Evolutionary conservation across 2,888 invertebrate species (phyloP).

Genomic region (Prenolepis imparis): DNA sequence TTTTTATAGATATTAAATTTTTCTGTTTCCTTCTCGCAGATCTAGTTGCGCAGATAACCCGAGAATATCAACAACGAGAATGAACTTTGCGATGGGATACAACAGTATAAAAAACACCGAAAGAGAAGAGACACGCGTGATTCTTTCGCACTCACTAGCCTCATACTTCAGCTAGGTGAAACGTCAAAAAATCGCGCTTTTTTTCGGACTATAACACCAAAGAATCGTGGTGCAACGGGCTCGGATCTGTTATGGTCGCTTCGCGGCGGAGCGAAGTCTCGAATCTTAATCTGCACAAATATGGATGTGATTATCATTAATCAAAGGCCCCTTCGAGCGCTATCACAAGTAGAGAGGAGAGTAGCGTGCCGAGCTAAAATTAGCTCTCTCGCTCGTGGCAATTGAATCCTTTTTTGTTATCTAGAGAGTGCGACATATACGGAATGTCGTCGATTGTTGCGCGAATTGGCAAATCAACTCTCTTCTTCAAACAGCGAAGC

Average conservation of each 20-base stretch:
- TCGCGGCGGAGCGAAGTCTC: conserved; percentile 53
- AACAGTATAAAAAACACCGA: conserved; percentile 61
- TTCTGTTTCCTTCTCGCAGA: conserved; percentile 10
- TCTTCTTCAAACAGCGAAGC: conserved; percentile 31
- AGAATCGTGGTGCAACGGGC: conserved; percentile 59
- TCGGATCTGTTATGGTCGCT: conserved; percentile 64
- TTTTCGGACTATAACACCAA: conserved; percentile 20
- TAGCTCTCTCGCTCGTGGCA: conserved; percentile 61
- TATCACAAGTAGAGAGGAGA: conserved; percentile 72
- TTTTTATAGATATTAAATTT: conserved; percentile 1
- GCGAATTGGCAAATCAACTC: conserved; percentile 60
- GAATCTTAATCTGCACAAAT: conserved; percentile 62
- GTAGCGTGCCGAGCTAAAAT: conserved; percentile 57
- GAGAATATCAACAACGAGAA: conserved; percentile 30
- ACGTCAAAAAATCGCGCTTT: neutral
- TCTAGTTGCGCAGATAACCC: conserved; percentile 40
- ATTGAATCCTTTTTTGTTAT: conserved; percentile 59
- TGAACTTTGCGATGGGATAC: conserved; percentile 63
- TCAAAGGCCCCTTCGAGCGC: conserved; percentile 72
- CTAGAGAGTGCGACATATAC: conserved; percentile 40
- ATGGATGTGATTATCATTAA: conserved; percentile 63
- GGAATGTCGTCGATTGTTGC: conserved; percentile 55
- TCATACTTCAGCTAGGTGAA: conserved; percentile 26
- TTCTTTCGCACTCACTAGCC: conserved; percentile 72
- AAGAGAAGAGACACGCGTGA: conserved; percentile 57